A percentile compares a stretch with the other conserved stretches of the same genome.
Conservation (phyloP, 2,797 vertebrate genomes). For the Pristis pectinata region DNA sequence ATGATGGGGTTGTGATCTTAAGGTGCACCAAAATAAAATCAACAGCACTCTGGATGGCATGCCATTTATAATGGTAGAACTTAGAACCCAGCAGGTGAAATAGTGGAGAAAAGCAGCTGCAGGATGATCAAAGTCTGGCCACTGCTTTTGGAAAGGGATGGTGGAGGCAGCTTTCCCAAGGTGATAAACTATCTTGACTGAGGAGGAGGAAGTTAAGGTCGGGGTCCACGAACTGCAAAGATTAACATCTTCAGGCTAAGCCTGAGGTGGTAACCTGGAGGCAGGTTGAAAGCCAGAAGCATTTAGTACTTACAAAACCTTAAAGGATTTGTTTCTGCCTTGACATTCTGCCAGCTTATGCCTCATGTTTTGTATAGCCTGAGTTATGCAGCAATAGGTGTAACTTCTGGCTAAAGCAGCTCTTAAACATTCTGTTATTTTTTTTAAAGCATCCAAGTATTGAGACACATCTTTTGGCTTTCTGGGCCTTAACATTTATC, state of each 20-base stretch:
- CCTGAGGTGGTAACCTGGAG: neutral
- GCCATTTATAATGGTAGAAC: neutral
- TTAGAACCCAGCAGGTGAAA: neutral
- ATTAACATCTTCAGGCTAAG: neutral
- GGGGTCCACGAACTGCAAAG: neutral
- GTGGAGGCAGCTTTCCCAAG: neutral
- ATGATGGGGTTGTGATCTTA: neutral
- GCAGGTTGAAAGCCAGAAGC: neutral
- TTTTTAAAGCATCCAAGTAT: neutral
- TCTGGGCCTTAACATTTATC: neutral
- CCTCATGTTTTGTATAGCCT: neutral
- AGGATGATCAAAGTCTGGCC: neutral
- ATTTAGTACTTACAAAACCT: neutral
- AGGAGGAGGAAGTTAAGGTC: neutral
- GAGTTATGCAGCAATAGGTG: neutral
- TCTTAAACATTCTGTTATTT: neutral
- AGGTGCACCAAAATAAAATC: neutral
- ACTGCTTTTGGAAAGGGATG: neutral
- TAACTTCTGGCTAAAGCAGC: neutral
- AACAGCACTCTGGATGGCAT: neutral
- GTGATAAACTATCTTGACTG: neutral
- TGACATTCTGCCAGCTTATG: neutral
- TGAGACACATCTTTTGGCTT: neutral
- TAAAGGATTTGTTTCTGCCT: neutral
- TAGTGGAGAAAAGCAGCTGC: neutral